phyloP scores from a whole-genome alignment of 2,113 vertebrate species.

The Oncorhynchus keta region DNA sequence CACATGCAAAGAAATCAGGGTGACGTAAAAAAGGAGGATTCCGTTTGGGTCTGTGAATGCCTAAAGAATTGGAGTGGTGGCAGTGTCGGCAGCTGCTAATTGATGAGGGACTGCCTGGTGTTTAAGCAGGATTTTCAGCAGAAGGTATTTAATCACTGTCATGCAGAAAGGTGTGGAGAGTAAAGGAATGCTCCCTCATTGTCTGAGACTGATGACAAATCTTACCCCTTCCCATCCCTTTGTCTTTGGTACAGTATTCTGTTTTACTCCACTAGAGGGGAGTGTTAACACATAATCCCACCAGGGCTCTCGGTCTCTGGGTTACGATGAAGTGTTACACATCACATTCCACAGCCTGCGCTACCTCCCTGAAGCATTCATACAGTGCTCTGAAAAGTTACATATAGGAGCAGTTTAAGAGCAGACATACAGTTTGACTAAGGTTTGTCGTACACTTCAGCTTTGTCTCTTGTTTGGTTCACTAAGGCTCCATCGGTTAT shows the following conservation, averaged over 20 bases:
- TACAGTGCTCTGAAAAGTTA: not conserved
- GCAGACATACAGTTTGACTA: too few species aligned
- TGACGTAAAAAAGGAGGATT: not conserved
- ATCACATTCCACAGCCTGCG: not conserved
- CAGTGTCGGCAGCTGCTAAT: conserved; percentile 11
- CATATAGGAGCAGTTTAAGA: too few species aligned
- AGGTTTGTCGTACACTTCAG: too few species aligned
- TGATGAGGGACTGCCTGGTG: conserved; percentile 31
- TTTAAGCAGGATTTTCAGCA: conserved; percentile 46
- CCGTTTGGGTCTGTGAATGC: not conserved
- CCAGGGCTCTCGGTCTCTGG: not conserved
- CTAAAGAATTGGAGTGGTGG: not conserved
- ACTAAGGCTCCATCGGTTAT: not conserved
- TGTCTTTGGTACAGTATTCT: not conserved
- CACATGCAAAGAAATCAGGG: not conserved
- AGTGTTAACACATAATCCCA: conserved; percentile 27
- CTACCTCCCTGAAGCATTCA: not conserved
- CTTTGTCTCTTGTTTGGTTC: not conserved
- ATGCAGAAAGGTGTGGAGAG: conserved; percentile 39
- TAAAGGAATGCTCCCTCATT: conserved; percentile 25
- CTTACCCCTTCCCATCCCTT: not conserved
- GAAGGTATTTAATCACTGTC: conserved; percentile 53
- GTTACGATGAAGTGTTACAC: not conserved
- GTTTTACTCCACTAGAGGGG: conserved; percentile 47
- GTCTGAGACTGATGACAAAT: conserved; percentile 37